Evolutionary conservation across 1,140 invertebrate genomes (phyloP), one percentile per base, ranked within the genome.

Genomic region (Drosophila hydei): DNA sequence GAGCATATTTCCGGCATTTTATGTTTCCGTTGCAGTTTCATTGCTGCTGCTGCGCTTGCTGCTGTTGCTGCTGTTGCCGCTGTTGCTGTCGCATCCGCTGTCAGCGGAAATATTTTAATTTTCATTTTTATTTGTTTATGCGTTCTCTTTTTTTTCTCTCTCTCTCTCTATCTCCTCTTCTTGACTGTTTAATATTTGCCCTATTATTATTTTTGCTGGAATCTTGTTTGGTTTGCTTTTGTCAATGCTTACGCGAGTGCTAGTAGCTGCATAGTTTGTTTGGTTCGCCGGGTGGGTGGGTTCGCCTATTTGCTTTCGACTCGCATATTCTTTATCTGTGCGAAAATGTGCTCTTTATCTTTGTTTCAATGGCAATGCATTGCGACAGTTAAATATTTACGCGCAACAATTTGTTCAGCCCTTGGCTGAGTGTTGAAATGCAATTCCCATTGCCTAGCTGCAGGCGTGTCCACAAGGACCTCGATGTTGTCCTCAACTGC

Each of bases 1-100:
- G 84, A 83, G 76, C 80, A 89, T 89, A 90, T 87, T 90, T 90
- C 89, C 89, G 89, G 80, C 85, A 87, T 73, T 90, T 89, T 74
- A 74, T 80, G 78, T 75, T 87, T 89, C 78, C 89, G 89, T 59
- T 87, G 85, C 78, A 77, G 62, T 88, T 87, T 84, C 72, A 75
- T 77, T 71, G 40, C 71, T 8, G 54, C 40, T 60, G 38, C 61
- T 30, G 27, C 8, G 9, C 8, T 30, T 30, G 27, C 3, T 3
- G 27, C 27, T 30, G 27, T 27, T 27, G 25, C 7, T 6, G 25
- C 25, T 27, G 25, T 27, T 40, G 72, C 19, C 45, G 72, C 19
- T 56, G 63, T 50, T 67, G 72, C 67, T 55, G 59, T 47, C 71
- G 77, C 75, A 63, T 87, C 78, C 75, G 81, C 65, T 78, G 83